These are phyloP conservation scores for Trialeurodes vaporariorum DNA, from an alignment of 1,140 invertebrate species.

Conservation along the genomic window DNA sequence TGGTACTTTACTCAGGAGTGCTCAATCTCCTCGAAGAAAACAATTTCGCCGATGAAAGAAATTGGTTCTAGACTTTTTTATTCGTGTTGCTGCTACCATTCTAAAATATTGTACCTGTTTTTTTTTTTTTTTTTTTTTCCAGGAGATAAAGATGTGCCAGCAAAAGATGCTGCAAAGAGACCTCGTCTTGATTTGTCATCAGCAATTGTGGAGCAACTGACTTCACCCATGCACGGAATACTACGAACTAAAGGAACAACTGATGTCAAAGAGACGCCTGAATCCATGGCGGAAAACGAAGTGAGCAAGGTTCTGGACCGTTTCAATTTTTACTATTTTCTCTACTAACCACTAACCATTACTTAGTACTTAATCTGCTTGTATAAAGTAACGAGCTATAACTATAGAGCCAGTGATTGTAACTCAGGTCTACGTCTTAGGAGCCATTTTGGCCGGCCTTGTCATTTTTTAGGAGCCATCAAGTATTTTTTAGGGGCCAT, in stretches of 20 bases:
- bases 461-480: too few relatives aligned
- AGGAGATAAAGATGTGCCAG: neutral
- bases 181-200: constrained; percentile 47
- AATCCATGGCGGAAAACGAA: constrained; percentile 18
- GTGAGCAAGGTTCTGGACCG: neutral
- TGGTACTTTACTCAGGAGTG: too few relatives aligned
- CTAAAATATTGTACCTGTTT: too few relatives aligned
- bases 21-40: too few relatives aligned
- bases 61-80: too few relatives aligned
- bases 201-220: constrained; percentile 50
- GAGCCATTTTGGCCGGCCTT: too few relatives aligned
- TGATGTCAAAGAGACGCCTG: constrained; percentile 27
- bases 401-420: too few relatives aligned
- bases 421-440: too few relatives aligned
- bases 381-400: constrained; percentile 11
- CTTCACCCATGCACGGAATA: constrained; percentile 47
- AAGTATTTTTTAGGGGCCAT: too few relatives aligned
- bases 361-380: constrained; percentile 2
- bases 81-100: too few relatives aligned
- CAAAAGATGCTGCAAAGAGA: constrained; percentile 42
- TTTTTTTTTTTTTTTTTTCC: too few relatives aligned
- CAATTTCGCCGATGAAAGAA: too few relatives aligned
- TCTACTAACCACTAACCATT: neutral
- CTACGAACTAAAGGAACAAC: constrained; percentile 20
- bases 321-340: neutral